phyloP scores from a whole-genome alignment of 2,888 invertebrate genomes.

The Saturnia pavonia region DNA sequence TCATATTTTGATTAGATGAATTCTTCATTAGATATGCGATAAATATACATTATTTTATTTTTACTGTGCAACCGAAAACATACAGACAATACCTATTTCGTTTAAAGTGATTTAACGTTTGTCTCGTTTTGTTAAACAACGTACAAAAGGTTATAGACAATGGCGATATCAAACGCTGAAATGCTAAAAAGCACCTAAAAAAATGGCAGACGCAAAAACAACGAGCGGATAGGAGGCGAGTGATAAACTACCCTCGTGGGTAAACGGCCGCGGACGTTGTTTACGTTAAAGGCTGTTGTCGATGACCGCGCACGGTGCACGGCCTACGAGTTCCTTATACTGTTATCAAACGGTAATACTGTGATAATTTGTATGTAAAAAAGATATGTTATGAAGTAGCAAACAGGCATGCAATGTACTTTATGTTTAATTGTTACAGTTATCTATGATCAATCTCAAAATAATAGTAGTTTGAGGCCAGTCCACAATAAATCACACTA shows the following conservation, averaged over 20 bases:
- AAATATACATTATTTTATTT: neutral
- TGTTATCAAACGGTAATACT: neutral
- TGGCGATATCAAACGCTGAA: slow-evolving; percentile 38
- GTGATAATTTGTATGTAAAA: neutral
- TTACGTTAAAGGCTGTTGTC: slow-evolving; percentile 37
- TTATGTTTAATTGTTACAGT: too few species aligned
- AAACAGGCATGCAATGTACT: too few species aligned
- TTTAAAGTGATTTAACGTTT: neutral
- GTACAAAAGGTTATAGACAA: slow-evolving; percentile 24
- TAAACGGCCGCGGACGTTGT: slow-evolving; percentile 37
- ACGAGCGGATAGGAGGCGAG: slow-evolving; percentile 45
- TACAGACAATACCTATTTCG: neutral
- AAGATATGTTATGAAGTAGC: too few species aligned
- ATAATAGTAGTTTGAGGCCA: too few species aligned
- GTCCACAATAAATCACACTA: too few species aligned
- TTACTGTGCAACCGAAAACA: neutral
- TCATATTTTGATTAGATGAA: too few species aligned
- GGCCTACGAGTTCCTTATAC: neutral
- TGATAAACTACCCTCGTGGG: slow-evolving; percentile 53
- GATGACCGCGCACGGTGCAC: neutral
- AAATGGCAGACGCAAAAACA: slow-evolving; percentile 46
- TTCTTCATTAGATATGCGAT: neutral
- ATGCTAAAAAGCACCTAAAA: slow-evolving; percentile 44
- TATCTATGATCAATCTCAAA: too few species aligned
- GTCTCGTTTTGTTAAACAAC: neutral